Base-by-base conservation (phyloP, 2,888 invertebrate genomes). In the Caenorhabditis sp. region DNA sequence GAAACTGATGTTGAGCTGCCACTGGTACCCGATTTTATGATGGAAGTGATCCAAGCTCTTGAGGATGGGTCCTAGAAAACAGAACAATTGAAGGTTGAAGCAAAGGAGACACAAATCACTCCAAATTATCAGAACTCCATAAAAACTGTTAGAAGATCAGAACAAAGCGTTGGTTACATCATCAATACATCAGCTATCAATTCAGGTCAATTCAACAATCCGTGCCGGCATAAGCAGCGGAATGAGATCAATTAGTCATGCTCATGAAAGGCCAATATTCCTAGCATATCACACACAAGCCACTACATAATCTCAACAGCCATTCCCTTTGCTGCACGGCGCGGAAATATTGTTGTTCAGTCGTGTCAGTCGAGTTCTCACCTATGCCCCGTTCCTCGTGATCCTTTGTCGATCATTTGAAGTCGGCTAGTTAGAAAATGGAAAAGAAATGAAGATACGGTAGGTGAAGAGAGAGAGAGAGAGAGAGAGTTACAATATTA, bases 11-110 rank as follows among this genome's bases (percentile, higher is more conserved):
- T 75, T 11, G 68, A 68, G 27, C 68, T 79, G 27, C 61, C 71
- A 35, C 65, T 55, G 22, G 87, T 80, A 24, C 88, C 82, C 17
- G 84, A 80, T 72, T 87, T 89, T 90, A 88, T 86, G 72, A 96
- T 94, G 15, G 95, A 95, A 0, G 95, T 94, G n/a, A 96, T 91
- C 95, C 95, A 96, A 0, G 96, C 95, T 50, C 96, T 90, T 83
- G 95, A 95, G 88, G 95, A 95, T 0, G 96, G 95, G 88, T 96
- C 96, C 90, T 91, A 27, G 20, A 68, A 68, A 17, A 45, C 3
- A 22, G n/a, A 48, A 32, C 6, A n/a, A n/a, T 24, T 30, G 1
- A 13, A 6, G 2, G 30, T 15, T 6, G 11, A 9, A 50, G 20
- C 75, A 1, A 2, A 27, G 9, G 4, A 17, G 22, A 41, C 15